Evolutionary conservation across 2,888 invertebrate species (phyloP).

Genomic region (Crocallis elinguaria): DNA sequence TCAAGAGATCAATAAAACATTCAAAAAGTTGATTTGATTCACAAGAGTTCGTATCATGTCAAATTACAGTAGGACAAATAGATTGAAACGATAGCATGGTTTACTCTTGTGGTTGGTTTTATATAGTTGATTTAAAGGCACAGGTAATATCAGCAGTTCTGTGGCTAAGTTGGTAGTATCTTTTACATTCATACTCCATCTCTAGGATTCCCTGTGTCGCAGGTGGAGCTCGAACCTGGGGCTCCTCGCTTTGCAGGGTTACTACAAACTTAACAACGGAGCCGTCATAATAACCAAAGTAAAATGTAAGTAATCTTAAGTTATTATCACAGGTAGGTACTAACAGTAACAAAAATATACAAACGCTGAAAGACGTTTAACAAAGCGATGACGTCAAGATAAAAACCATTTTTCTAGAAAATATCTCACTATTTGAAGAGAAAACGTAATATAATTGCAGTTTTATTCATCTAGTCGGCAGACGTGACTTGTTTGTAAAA

Average conservation of each 20-base stretch:
- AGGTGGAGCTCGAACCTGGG: no score
- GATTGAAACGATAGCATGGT: constrained; percentile 6
- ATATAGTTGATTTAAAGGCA: no score
- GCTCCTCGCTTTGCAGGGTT: no score
- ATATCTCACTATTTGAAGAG: constrained; percentile 17
- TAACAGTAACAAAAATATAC: background rate
- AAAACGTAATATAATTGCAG: constrained; percentile 37
- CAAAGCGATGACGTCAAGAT: background rate
- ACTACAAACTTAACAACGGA: no score
- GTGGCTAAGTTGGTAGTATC: no score
- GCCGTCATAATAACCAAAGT: no score
- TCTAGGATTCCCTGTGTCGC: no score
- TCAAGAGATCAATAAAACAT: constrained; percentile 68
- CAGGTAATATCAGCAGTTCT: no score
- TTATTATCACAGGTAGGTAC: no score
- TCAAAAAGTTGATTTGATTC: constrained; percentile 68
- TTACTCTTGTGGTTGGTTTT: no score
- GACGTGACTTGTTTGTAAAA: constrained; percentile 41
- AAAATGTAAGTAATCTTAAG: no score
- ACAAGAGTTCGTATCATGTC: constrained; percentile 43
- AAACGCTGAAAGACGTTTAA: background rate
- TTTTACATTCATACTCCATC: no score
- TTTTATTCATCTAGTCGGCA: constrained; percentile 38
- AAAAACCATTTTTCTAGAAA: constrained; percentile 9
- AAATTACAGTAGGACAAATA: constrained; percentile 37